Evolutionary conservation across 2,888 invertebrate genomes (phyloP), one percentile per base, ranked within the genome.

Genomic region (Tholera decimalis): DNA sequence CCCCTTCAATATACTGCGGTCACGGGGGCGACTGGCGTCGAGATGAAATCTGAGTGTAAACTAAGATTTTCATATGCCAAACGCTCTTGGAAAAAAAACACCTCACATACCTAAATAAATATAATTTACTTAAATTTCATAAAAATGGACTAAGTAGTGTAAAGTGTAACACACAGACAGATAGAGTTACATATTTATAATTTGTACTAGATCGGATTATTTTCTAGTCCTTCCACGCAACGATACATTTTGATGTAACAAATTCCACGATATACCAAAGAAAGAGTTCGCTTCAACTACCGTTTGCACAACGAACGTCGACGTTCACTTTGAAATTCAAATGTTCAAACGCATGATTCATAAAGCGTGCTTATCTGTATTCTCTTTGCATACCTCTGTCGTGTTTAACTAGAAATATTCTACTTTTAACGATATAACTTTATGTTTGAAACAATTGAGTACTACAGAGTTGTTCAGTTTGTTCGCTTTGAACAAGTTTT

Each of bases 271-370:
- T 68, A 59, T 39, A 59, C n/a, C n/a, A 67, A 74, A 80, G 60
- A 73, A 76, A 61, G 65, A 74, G 72, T 79, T 76, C 69, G 61
- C 59, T 82, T 35, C 53, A 61, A 73, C 65, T 70, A 73, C 65
- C 69, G 70, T 77, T 77, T 77, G 72, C 63, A 67, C 74, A 79
- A 67, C 60, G 67, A 70, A 72, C 77, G 77, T 62, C 73, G 80
- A 79, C 72, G 61, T 65, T 57, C 58, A 44, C 82, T 83, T 84
- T 88, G 86, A 86, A 86, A 85, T 88, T 88, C 83, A 88, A 88
- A 88, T 88, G 71, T 78, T 66, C 68, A 72, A 82, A 85, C 83
- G 81, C 84, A 81, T 87, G 82, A 79, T 80, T 79, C 81, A 83
- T 83, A 83, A 80, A 73, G 68, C 70, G 43, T 50, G 69, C 82